Evolutionary conservation across 1,140 invertebrate genomes (phyloP).

Genomic region (Drosophila suzukii): DNA sequence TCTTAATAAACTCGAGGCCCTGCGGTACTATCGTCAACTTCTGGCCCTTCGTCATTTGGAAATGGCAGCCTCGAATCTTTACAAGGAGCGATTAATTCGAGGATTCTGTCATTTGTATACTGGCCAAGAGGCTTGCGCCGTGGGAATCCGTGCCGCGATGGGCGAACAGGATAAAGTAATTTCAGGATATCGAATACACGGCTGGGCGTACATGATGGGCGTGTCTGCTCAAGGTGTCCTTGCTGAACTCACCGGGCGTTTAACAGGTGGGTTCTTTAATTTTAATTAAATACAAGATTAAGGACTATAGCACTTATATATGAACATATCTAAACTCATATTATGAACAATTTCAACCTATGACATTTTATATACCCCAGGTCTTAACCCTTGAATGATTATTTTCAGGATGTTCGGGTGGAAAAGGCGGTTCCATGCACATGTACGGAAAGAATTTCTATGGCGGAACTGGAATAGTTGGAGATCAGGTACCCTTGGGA

Average conservation of each 20-base stretch:
- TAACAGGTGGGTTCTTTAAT: conserved; percentile 66
- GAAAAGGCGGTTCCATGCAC: conserved; percentile 89
- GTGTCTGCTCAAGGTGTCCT: conserved; percentile 90
- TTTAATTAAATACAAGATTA: too few relatives aligned
- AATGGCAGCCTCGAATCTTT: conserved; percentile 95
- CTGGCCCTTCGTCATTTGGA: conserved; percentile 94
- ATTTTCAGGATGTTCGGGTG: conserved; percentile 86
- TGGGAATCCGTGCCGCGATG: conserved; percentile 87
- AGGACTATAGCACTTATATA: too few relatives aligned
- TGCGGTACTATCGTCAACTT: conserved; percentile 85
- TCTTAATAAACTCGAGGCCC: conserved; percentile 91
- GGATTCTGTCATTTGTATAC: conserved; percentile 91
- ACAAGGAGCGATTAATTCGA: conserved; percentile 90
- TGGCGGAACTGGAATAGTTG: conserved; percentile 94
- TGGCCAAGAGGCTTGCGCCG: conserved; percentile 88
- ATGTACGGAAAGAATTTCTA: conserved; percentile 89
- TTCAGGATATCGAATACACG: conserved; percentile 88
- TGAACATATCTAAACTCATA: too few relatives aligned
- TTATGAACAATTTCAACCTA: too few relatives aligned
- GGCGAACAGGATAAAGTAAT: conserved; percentile 88
- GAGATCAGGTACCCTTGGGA: conserved; percentile 95
- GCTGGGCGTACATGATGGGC: conserved; percentile 91
- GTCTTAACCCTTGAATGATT: background rate
- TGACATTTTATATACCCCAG: too few relatives aligned
- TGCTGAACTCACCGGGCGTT: conserved; percentile 93